Conservation (phyloP, 2,113 vertebrate genomes). For the Lophius piscatorius region DNA sequence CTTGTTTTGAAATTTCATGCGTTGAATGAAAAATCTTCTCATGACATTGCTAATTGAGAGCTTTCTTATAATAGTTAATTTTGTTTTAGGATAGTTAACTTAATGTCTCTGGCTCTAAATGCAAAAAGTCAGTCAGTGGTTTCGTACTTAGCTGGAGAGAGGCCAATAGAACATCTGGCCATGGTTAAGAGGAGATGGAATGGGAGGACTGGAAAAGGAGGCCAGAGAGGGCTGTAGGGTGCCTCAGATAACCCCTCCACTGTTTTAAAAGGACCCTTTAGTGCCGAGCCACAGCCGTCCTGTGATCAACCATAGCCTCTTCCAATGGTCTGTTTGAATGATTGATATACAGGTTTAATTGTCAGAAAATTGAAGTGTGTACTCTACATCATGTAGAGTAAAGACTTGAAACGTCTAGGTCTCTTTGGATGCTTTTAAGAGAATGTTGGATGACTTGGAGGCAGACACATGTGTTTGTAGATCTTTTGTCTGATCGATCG, state of each 20-base stretch:
- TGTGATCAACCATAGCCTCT: neutral
- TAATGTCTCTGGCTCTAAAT: conserved; percentile 40
- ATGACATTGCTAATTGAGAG: conserved; percentile 5
- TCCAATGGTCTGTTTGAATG: neutral
- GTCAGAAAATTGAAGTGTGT: no score
- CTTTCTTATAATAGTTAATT: conserved; percentile 16
- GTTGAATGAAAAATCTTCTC: conserved; percentile 22
- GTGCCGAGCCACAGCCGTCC: conserved; percentile 8
- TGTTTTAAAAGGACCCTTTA: conserved; percentile 19
- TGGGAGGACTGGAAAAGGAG: conserved; percentile 56
- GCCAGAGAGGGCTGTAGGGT: conserved; percentile 53
- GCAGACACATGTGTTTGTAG: no score
- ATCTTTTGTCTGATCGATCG: no score
- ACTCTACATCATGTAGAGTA: no score
- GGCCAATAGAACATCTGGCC: conserved; percentile 73
- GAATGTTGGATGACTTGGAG: no score
- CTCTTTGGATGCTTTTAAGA: no score
- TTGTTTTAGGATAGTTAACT: conserved; percentile 39
- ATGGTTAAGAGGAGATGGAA: conserved; percentile 57
- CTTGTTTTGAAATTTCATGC: neutral
- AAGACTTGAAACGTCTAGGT: no score
- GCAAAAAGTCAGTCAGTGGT: conserved; percentile 51
- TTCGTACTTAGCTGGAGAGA: conserved; percentile 56
- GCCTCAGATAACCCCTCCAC: conserved; percentile 68
- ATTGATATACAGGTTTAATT: neutral